A percentile compares a stretch with the other conserved stretches of the same genome.
Conservation (phyloP, 1,140 invertebrate species). For the Armadillidium nasatum region DNA sequence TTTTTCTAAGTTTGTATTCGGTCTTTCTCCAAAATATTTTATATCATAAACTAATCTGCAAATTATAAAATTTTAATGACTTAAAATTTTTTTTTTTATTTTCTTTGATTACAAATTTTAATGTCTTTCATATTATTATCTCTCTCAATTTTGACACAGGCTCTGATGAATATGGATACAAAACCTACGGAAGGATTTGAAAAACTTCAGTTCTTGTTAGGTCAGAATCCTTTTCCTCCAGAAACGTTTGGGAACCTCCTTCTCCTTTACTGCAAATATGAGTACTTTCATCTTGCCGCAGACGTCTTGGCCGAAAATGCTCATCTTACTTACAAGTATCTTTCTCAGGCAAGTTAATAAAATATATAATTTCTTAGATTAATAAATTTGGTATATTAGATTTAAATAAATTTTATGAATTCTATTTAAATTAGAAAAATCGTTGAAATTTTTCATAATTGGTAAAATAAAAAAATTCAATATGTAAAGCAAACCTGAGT, state of each 20-base stretch:
- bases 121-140: not conserved
- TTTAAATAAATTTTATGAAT: too few relatives aligned
- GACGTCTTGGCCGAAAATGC: conserved; percentile 97
- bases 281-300: conserved; percentile 95
- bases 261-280: conserved; percentile 92
- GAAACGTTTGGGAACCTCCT: conserved; percentile 97
- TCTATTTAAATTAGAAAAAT: too few relatives aligned
- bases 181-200: conserved; percentile 91
- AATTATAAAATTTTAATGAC: not conserved
- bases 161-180: conserved; percentile 86
- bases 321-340: conserved; percentile 92
- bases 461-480: too few relatives aligned
- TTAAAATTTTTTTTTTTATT: conserved; percentile 22
- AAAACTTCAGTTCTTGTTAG: conserved; percentile 92
- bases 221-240: conserved; percentile 92
- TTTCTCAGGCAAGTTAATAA: conserved; percentile 66
- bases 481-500: too few relatives aligned
- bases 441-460: too few relatives aligned
- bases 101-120: not conserved
- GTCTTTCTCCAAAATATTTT: too few relatives aligned
- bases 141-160: conserved; percentile 53
- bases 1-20: too few relatives aligned
- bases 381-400: not conserved
- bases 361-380: not conserved
- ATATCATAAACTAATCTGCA: too few relatives aligned